These are phyloP conservation scores for Pygoscelis antarcticus DNA, from an alignment of 2,113 vertebrate species.

Conservation along the genomic window DNA sequence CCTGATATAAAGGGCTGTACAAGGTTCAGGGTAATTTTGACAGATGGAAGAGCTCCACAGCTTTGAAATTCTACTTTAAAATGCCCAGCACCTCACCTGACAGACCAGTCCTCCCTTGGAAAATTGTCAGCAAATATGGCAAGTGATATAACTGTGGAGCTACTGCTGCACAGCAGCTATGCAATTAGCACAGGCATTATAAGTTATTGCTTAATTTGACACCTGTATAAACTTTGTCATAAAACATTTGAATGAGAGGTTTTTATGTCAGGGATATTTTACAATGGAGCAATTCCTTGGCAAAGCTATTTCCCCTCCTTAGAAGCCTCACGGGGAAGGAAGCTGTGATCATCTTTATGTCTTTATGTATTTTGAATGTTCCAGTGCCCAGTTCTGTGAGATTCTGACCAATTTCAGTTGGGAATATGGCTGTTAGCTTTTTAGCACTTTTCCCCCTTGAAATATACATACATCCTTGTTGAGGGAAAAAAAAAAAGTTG, in stretches of 20 bases:
- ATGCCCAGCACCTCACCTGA: background rate
- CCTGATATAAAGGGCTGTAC: background rate
- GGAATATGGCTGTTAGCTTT: background rate
- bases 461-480: background rate
- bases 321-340: background rate
- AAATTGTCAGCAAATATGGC: background rate
- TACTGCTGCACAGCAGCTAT: background rate
- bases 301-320: background rate
- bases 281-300: background rate
- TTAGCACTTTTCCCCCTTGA: background rate
- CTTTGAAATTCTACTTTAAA: background rate
- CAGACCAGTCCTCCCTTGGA: background rate
- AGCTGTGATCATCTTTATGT: background rate
- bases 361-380: background rate
- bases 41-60: background rate
- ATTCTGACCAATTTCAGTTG: background rate
- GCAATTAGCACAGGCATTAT: background rate
- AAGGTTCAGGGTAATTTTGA: background rate
- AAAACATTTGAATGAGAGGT: background rate
- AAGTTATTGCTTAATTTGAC: background rate
- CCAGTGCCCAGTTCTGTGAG: background rate
- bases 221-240: background rate
- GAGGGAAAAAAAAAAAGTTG: rapidly evolving
- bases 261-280: background rate
- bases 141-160: background rate